Evolutionary conservation across 2,797 vertebrate species (phyloP), one percentile per base, ranked within the genome.

Genomic region (Bothrops alternatus): DNA sequence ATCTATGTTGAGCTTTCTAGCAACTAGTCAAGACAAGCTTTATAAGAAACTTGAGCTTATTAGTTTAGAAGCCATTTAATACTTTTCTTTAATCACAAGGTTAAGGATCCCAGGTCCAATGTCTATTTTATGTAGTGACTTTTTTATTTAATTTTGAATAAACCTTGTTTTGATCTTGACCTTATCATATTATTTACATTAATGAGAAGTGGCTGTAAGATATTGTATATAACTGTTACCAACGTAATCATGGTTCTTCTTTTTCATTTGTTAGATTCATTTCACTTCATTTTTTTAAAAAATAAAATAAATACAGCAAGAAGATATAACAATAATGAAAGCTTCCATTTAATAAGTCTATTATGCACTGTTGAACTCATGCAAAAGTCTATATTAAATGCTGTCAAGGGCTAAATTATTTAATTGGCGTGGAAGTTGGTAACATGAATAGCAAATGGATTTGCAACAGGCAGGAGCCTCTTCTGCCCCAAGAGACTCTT

Each of bases 241-340:
- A 78, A 65, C 61, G 20, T 37, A 65, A 28, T 13, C 10, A 11
- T 20, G 47, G 55, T 63, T 32, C 32, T 42, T 78, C 13, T 42
- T 50, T 63, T 37, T 65, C 78, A 65, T 86, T 89, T 73, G 28
- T n/a, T 86, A 26, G 18, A 20, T 86, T 65, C 87, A 58, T 0
- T 87, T 78, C 65, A 86, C 69, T 63, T 57, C 37, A 12, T 90
- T 23, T 89, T 6, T 69, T 25, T 57, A 25, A 28, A 32, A 86
- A 65, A 10, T 42, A 63, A 60, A 37, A n/a, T 55, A 85, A 61
- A 85, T 10, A n/a, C 37, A 50, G 18, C 23, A 78, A 86, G 73
- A 90, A 89, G 37, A 37, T 53, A 69, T 89, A 89, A 57, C 87
- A 90, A 55, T 90, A 93, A 89, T 60, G 91, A 91, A 93, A 91